These are phyloP conservation scores for Crypturellus tataupa DNA, from an alignment of 2,797 vertebrate genomes.

Conservation along the genomic window DNA sequence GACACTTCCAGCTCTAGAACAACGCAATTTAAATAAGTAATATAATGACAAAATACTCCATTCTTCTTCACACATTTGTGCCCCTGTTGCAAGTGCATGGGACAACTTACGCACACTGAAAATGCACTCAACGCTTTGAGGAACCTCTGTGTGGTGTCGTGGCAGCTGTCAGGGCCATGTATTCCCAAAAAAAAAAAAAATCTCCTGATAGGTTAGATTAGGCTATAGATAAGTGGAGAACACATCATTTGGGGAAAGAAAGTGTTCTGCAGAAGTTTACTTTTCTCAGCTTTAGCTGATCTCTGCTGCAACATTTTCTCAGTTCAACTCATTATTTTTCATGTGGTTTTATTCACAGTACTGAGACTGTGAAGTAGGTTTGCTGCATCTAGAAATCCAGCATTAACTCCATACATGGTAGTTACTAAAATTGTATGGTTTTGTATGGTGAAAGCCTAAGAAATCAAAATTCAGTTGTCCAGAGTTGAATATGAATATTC, in stretches of 20 bases:
- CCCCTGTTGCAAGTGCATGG: neutral
- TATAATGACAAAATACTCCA: neutral
- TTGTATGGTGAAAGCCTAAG: neutral
- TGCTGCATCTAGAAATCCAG: neutral
- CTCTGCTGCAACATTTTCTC: neutral
- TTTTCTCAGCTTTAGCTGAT: neutral
- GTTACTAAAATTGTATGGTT: neutral
- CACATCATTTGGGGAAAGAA: neutral
- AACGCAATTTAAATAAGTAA: neutral
- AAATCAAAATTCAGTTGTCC: neutral
- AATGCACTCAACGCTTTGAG: neutral
- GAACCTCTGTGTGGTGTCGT: neutral
- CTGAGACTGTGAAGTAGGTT: neutral
- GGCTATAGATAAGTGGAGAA: neutral
- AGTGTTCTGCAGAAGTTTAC: neutral
- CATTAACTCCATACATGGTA: neutral
- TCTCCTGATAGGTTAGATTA: neutral
- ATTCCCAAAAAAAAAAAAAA: too few species aligned
- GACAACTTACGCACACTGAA: neutral
- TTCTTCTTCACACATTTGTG: neutral
- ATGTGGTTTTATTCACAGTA: neutral
- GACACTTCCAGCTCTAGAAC: neutral
- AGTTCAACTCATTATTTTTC: neutral
- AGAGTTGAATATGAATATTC: neutral
- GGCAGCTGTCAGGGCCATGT: neutral